These are phyloP conservation scores for Tenodera sinensis DNA, from an alignment of 2,888 invertebrate genomes.

Conservation along the genomic window DNA sequence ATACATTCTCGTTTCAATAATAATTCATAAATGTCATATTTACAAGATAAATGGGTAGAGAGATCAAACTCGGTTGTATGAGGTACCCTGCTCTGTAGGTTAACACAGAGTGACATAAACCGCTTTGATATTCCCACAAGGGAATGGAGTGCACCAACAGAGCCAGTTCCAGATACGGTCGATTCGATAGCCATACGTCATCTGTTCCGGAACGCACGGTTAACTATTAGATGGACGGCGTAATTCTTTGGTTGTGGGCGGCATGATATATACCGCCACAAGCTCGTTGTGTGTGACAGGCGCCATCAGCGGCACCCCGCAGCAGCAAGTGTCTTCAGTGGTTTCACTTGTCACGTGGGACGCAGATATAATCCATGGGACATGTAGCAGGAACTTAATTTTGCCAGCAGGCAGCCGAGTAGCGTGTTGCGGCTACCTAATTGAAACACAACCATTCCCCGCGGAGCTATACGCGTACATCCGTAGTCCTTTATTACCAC, in stretches of 20 bases:
- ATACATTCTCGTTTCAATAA: too few relatives aligned
- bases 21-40: too few relatives aligned
- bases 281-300: too few relatives aligned
- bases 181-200: too few relatives aligned
- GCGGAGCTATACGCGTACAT: not conserved
- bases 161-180: too few relatives aligned
- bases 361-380: not conserved
- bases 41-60: too few relatives aligned
- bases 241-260: not conserved
- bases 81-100: too few relatives aligned
- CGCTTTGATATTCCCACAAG: too few relatives aligned
- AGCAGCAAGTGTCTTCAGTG: not conserved
- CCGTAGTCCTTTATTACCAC: not conserved
- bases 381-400: not conserved
- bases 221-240: not conserved
- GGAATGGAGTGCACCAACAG: too few relatives aligned
- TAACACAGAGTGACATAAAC: too few relatives aligned
- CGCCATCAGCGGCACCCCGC: not conserved
- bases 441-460: not conserved
- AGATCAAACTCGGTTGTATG: too few relatives aligned
- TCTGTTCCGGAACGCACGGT: not conserved
- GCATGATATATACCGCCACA: not conserved
- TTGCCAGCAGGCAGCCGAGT: not conserved
- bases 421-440: not conserved
- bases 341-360: not conserved